phyloP scores from a whole-genome alignment of 2,888 invertebrate species.

The Tinea trinotella region DNA sequence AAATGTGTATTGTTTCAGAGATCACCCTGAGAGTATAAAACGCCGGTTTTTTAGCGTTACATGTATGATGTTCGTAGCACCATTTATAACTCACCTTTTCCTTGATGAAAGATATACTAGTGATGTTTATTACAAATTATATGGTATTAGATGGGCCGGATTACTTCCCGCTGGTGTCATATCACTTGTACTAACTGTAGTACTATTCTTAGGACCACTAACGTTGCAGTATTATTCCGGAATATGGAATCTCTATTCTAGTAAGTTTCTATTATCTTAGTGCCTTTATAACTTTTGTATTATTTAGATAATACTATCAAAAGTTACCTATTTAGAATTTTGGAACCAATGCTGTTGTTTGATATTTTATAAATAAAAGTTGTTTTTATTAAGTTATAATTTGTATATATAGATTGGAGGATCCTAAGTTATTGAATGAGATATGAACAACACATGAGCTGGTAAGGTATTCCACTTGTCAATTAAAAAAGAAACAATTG shows the following conservation, averaged over 20 bases:
- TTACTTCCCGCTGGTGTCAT: slow-evolving; percentile 79
- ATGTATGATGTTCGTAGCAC: slow-evolving; percentile 83
- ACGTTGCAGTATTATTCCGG: slow-evolving; percentile 80
- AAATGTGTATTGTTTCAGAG: slow-evolving; percentile 61
- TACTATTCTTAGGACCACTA: slow-evolving; percentile 88
- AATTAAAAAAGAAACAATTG: too few relatives aligned
- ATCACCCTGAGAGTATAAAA: slow-evolving; percentile 91
- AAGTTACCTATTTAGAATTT: too few relatives aligned
- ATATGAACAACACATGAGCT: too few relatives aligned
- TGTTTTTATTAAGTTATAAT: too few relatives aligned
- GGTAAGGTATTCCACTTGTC: too few relatives aligned
- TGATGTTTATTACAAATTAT: slow-evolving; percentile 75
- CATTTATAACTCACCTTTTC: slow-evolving; percentile 82
- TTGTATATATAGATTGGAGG: too few relatives aligned
- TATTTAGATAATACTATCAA: too few relatives aligned
- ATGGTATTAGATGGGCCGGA: slow-evolving; percentile 84
- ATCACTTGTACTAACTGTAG: slow-evolving; percentile 83
- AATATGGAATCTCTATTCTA: slow-evolving; percentile 76
- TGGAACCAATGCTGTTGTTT: too few relatives aligned
- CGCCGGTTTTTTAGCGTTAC: slow-evolving; percentile 89
- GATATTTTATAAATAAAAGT: too few relatives aligned
- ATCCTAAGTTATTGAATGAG: too few relatives aligned
- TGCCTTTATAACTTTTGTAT: too few relatives aligned
- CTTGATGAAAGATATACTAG: slow-evolving; percentile 73
- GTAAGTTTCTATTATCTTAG: too few relatives aligned